phyloP scores from a whole-genome alignment of 2,888 invertebrate genomes.

The Synergus itoensis region DNA sequence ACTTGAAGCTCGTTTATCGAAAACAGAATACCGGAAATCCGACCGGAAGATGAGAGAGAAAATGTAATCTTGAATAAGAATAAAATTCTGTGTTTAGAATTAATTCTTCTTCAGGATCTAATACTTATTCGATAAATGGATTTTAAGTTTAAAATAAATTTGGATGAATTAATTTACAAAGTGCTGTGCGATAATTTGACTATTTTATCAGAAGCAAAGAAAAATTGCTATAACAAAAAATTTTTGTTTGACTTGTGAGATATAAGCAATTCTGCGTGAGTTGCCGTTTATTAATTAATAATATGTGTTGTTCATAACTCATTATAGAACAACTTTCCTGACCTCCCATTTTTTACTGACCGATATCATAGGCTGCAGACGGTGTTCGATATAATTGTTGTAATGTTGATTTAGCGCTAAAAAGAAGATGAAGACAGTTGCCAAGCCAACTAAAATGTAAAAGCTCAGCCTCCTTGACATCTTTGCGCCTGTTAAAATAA shows the following conservation, averaged over 20 bases:
- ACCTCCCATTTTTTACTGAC: slow-evolving; percentile 63
- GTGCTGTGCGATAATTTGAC: not conserved
- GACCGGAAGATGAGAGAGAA: not conserved
- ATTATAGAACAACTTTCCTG: not conserved
- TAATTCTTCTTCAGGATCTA: not conserved
- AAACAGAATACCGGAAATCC: not conserved
- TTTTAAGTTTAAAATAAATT: not conserved
- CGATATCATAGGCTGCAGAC: slow-evolving; percentile 72
- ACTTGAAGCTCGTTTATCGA: not conserved
- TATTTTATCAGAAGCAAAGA: not conserved
- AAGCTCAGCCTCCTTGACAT: slow-evolving; percentile 74
- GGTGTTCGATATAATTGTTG: slow-evolving; percentile 73
- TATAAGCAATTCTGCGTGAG: not conserved
- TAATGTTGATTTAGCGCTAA: slow-evolving; percentile 74
- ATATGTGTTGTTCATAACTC: not conserved
- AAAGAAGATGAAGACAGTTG: slow-evolving; percentile 75
- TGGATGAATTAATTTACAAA: not conserved
- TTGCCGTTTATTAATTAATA: not conserved
- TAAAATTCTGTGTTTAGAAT: not conserved
- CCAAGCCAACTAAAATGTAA: slow-evolving; percentile 73
- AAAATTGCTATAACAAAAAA: not conserved
- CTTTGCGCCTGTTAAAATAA: slow-evolving; percentile 63
- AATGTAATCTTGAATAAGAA: not conserved
- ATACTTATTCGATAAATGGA: not conserved
- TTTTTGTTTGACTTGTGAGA: not conserved